A percentile compares a stretch with the other conserved stretches of the same genome.
These are phyloP conservation scores for Nephotettix cincticeps DNA, from an alignment of 1,140 invertebrate genomes.

Conservation along the genomic window DNA sequence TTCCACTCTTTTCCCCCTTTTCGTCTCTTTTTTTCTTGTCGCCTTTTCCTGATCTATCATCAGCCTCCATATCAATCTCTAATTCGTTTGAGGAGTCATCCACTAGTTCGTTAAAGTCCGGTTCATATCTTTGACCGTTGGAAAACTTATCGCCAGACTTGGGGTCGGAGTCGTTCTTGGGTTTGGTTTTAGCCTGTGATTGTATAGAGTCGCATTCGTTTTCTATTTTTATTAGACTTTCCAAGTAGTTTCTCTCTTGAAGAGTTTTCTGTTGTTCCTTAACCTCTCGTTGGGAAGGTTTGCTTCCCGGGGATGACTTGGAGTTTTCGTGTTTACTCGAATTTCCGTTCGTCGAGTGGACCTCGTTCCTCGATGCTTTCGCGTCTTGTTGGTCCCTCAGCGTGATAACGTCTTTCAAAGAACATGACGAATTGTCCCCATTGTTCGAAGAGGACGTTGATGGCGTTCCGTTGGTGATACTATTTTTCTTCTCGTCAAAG, in stretches of 20 bases:
- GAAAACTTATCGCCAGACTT: slow-evolving; percentile 48
- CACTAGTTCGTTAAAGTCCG: slow-evolving; percentile 75
- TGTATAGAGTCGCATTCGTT: slow-evolving; percentile 54
- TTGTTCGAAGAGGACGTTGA: slow-evolving; percentile 58
- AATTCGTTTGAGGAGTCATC: slow-evolving; percentile 77
- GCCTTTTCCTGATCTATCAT: slow-evolving; percentile 29
- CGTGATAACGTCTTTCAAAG: slow-evolving; percentile 65
- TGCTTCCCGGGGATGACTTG: slow-evolving; percentile 35
- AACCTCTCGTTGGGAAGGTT: slow-evolving; percentile 39
- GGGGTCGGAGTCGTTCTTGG: slow-evolving; percentile 44
- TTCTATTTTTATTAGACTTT: slow-evolving; percentile 55
- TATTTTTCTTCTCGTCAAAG: slow-evolving; percentile 76
- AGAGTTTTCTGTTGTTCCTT: slow-evolving; percentile 41
- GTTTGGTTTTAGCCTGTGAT: slow-evolving; percentile 44
- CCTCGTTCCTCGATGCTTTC: slow-evolving; percentile 32
- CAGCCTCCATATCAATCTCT: slow-evolving; percentile 71
- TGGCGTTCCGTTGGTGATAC: slow-evolving; percentile 50
- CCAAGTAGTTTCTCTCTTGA: slow-evolving; percentile 48
- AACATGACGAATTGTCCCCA: slow-evolving; percentile 58
- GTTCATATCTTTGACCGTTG: slow-evolving; percentile 58
- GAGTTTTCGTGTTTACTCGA: slow-evolving; percentile 41
- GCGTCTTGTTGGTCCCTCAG: slow-evolving; percentile 55
- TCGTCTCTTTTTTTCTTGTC: slow-evolving; percentile 30
- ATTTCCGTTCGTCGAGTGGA: slow-evolving; percentile 16
- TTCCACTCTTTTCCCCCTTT: slow-evolving; percentile 11